phyloP scores from a whole-genome alignment of 1,140 invertebrate species.

The Neocloeon triangulifer region DNA sequence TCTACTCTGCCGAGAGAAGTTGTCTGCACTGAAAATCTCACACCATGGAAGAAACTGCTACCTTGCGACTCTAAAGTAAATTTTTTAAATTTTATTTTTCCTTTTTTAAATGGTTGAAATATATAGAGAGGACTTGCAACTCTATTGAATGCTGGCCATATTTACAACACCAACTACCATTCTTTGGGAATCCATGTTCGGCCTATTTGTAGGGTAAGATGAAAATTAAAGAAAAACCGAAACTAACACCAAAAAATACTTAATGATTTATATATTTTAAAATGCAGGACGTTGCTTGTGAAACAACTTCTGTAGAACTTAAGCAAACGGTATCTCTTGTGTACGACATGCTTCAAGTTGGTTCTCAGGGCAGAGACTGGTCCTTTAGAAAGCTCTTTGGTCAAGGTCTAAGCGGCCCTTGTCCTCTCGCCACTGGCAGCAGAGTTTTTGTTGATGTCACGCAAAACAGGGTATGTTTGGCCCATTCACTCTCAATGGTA shows the following conservation, averaged over 20 bases:
- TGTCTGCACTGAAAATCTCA: conserved; percentile 96
- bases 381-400: conserved; percentile 71
- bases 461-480: conserved; percentile 8
- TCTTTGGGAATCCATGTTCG: conserved; percentile 71
- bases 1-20: conserved; percentile 80
- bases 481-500: conserved; percentile 3
- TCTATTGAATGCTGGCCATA: conserved; percentile 69
- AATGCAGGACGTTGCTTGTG: conserved; percentile 29
- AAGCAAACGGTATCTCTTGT: conserved; percentile 66
- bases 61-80: conserved; percentile 65
- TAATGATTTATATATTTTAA: neutral
- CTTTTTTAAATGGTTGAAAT: conserved; percentile 7
- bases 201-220: conserved; percentile 39
- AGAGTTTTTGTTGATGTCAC: conserved; percentile 53
- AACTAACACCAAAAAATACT: neutral
- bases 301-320: conserved; percentile 42
- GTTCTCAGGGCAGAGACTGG: conserved; percentile 40
- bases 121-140: conserved; percentile 52
- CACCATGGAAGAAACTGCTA: conserved; percentile 90
- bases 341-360: conserved; percentile 50
- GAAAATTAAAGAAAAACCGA: neutral
- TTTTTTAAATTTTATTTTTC: neutral
- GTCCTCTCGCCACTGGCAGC: conserved; percentile 52
- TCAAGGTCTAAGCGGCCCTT: conserved; percentile 48
- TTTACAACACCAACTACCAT: conserved; percentile 87